These are phyloP conservation scores for Vesta saturnalis DNA, from an alignment of 2,888 invertebrate genomes.

Conservation along the genomic window DNA sequence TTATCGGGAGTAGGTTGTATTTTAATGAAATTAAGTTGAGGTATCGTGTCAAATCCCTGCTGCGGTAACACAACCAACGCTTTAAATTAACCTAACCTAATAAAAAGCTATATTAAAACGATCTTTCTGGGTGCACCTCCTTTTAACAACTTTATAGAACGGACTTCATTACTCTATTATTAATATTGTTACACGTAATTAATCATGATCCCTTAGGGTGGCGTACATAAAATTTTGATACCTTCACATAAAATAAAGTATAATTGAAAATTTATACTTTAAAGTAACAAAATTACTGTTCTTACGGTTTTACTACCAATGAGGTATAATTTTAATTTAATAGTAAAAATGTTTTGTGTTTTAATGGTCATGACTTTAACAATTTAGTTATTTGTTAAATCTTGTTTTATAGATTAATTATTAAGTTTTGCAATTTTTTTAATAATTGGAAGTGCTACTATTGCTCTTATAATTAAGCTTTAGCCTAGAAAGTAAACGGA, in stretches of 20 bases:
- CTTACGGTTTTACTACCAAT: background rate
- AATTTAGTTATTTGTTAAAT: background rate
- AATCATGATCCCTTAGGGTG: conserved; percentile 19
- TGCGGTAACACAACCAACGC: conserved; percentile 22
- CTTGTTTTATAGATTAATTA: background rate
- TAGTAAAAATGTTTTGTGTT: background rate
- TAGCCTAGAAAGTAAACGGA: too few species aligned
- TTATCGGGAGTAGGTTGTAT: conserved; percentile 15
- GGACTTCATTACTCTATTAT: conserved; percentile 15
- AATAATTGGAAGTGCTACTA: too few species aligned
- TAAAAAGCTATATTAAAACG: conserved; percentile 32
- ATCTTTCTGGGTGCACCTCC: conserved; percentile 23
- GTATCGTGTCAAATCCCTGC: conserved; percentile 25
- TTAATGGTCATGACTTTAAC: background rate
- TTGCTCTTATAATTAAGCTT: too few species aligned
- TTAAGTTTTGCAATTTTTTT: background rate
- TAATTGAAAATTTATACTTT: background rate
- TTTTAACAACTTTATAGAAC: conserved; percentile 17
- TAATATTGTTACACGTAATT: conserved; percentile 28
- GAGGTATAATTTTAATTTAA: background rate
- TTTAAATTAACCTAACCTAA: conserved; percentile 31
- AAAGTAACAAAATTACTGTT: background rate
- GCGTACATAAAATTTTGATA: background rate
- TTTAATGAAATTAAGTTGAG: conserved; percentile 28
- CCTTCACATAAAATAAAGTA: background rate